Percentiles rank a stretch among this genome's conserved stretches.
These are phyloP conservation scores for Drosophila miranda DNA, from an alignment of 1,140 invertebrate genomes.

Conservation along the genomic window DNA sequence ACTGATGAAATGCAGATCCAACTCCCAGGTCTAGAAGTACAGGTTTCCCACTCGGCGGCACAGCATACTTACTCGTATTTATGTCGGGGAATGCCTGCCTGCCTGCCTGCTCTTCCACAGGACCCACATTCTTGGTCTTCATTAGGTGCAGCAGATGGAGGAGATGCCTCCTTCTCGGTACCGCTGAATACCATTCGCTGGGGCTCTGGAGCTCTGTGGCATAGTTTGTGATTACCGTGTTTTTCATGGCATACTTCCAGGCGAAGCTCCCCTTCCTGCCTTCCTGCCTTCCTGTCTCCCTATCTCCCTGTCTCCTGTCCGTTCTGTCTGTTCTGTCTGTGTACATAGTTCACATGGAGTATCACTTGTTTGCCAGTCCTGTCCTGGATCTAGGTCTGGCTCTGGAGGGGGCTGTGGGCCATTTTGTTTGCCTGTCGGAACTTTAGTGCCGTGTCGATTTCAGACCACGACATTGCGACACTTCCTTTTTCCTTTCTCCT, in stretches of 20 bases:
- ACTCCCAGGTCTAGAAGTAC: too few relatives aligned
- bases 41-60: too few relatives aligned
- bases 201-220: background rate
- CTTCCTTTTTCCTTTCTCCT: constrained; percentile 9
- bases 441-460: constrained; percentile 58
- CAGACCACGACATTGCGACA: constrained; percentile 49
- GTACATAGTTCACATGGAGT: constrained; percentile 25
- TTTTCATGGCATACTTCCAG: constrained; percentile 56
- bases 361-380: constrained; percentile 43
- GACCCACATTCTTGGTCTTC: too few relatives aligned
- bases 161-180: too few relatives aligned
- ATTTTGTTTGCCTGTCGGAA: constrained; percentile 49
- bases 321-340: constrained; percentile 7
- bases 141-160: too few relatives aligned
- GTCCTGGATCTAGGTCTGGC: background rate
- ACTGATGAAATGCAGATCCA: too few relatives aligned
- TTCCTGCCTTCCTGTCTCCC: constrained; percentile 22
- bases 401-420: constrained; percentile 29
- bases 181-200: too few relatives aligned
- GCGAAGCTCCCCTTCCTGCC: constrained; percentile 37
- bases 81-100: too few relatives aligned
- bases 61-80: too few relatives aligned
- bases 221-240: constrained; percentile 66
- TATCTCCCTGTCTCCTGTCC: background rate
- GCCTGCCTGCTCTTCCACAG: too few relatives aligned